Base-by-base conservation (phyloP, 2,797 vertebrate species). In the Monodelphis domestica region DNA sequence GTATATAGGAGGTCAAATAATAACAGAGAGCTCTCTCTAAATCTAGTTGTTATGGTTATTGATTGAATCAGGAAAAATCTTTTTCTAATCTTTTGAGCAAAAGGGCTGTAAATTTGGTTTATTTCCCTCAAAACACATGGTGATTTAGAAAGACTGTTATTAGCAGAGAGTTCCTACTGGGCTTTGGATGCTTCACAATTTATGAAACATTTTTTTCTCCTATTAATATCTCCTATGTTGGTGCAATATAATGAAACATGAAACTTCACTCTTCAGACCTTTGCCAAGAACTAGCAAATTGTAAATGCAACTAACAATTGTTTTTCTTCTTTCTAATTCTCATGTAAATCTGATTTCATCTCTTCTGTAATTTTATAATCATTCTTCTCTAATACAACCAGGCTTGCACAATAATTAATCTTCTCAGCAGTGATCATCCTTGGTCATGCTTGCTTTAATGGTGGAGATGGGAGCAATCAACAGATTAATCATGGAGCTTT, bases 361-460 rank as follows among this genome's bases (percentile, higher is more conserved):
- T 59, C 51, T 53, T 9, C 70, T 89, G 17, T 28, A 50, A 50
- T 88, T 94, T 63, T 54, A 53, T 12, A 56, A 24, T 0, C 70
- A 53, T 55, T 53, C 5, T 1, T 53, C 28, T 24, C 63, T 55
- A 4, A 6, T 29, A n/a, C 89, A 54, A 3, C 54, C n/a, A 24
- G 93, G 7, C 26, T 30, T 5, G 29, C 63, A 52, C 45, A 0
- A 70, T 14, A 57, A 92, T 93, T 91, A 84, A 57, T 91, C 84
- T 94, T 89, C 93, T 89, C 91, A 33, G 56, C 53, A 15, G 38
- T 53, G 33, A 26, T 87, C 88, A 91, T 94, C 30, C 89, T 10
- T 5, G 11, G 84, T 17, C 57, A 12, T 33, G 93, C 89, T 54
- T 54, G 92, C 59, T 94, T 88, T 89, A 54, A 10, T 0, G 0